Evolutionary conservation across 2,113 vertebrate genomes (phyloP).

Genomic region (Phoxinus phoxinus): DNA sequence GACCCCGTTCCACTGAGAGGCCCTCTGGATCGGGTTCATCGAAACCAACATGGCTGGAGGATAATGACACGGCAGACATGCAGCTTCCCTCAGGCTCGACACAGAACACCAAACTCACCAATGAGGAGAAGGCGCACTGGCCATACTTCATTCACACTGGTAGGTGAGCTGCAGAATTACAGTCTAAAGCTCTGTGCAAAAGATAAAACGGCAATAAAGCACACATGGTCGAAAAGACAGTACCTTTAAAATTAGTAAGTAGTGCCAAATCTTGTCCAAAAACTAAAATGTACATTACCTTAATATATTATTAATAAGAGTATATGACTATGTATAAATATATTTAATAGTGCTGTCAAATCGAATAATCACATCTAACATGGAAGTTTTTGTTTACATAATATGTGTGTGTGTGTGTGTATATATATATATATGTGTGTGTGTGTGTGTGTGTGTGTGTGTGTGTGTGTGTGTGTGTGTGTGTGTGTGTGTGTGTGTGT

Average conservation of each 20-base stretch:
- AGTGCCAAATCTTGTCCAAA: not conserved
- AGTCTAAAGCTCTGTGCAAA: not conserved
- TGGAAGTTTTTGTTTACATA: too few species aligned
- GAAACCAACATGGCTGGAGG: constrained; percentile 79
- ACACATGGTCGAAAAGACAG: not conserved
- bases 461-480: too few species aligned
- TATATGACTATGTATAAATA: not conserved
- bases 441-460: too few species aligned
- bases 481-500: too few species aligned
- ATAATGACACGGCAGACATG: constrained; percentile 75
- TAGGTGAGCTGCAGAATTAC: constrained; percentile 69
- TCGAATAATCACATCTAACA: too few species aligned
- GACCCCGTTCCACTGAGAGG: constrained; percentile 48
- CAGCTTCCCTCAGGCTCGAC: constrained; percentile 80
- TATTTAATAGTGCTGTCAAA: not conserved
- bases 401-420: too few species aligned
- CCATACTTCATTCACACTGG: constrained; percentile 92
- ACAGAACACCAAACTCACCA: constrained; percentile 61
- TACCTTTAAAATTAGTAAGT: not conserved
- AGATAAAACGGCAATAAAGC: too few species aligned
- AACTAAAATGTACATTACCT: not conserved
- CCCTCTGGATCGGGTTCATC: constrained; percentile 59
- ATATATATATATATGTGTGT: too few species aligned
- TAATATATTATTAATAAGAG: not conserved
- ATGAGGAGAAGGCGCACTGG: constrained; percentile 68